A percentile compares a stretch with the other conserved stretches of the same genome.
Evolutionary conservation across 64 coral and sea anemone genomes (phyloP).

Genomic region (Stichodactyla helianthus): DNA sequence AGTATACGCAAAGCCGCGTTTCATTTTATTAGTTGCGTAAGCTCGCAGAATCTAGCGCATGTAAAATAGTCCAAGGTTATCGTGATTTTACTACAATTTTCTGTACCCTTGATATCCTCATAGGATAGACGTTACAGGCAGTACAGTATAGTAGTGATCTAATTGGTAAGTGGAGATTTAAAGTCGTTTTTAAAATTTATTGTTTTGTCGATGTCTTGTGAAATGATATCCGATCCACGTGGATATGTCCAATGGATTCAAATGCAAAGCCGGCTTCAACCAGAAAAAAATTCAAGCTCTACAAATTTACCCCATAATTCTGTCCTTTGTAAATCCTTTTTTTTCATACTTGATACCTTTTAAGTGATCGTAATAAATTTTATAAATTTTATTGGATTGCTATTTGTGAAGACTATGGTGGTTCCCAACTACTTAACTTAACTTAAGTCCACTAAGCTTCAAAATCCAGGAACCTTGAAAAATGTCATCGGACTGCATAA

Average conservation of each 20-base stretch:
- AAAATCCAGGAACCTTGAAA: neutral
- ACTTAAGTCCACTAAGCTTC: no score
- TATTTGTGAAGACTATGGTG: neutral
- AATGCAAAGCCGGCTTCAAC: neutral
- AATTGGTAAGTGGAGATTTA: neutral
- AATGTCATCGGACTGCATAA: neutral
- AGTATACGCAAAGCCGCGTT: neutral
- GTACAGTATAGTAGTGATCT: neutral
- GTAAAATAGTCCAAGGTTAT: neutral
- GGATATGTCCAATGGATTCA: neutral
- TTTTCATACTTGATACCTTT: neutral
- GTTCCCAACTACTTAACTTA: neutral
- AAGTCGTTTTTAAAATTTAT: neutral
- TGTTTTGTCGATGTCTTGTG: neutral
- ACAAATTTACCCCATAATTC: neutral
- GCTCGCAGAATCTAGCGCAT: neutral
- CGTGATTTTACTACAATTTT: neutral
- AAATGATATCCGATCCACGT: neutral
- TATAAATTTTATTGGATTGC: neutral
- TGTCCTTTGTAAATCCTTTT: neutral
- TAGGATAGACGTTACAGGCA: neutral
- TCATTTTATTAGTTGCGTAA: neutral
- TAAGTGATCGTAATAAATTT: neutral
- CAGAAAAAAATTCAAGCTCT: neutral
- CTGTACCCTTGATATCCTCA: neutral